Evolutionary conservation across 1,140 invertebrate genomes (phyloP).

Genomic region (Papilio xuthus): DNA sequence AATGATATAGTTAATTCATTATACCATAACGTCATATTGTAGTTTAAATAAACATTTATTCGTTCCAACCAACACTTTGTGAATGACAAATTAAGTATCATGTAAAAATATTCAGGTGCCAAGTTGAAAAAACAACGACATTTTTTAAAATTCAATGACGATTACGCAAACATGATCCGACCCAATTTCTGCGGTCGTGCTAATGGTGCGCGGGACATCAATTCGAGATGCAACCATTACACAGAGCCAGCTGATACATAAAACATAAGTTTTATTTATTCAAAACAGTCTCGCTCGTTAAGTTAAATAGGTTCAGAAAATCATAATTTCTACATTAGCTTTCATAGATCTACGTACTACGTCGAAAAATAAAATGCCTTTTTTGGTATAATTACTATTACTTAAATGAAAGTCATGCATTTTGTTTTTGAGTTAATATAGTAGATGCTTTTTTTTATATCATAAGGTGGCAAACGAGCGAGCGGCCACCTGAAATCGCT

Average conservation of each 20-base stretch:
- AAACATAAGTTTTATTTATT: constrained; percentile 22
- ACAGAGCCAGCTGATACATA: background rate
- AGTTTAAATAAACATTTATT: background rate
- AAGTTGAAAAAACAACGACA: constrained; percentile 11
- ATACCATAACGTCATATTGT: background rate
- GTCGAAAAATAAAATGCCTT: background rate
- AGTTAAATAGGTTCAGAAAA: constrained; percentile 5
- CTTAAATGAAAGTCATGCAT: too few relatives aligned
- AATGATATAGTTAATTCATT: background rate
- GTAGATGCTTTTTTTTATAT: too few relatives aligned
- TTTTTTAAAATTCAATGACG: constrained; percentile 10
- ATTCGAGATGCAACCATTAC: constrained; percentile 8
- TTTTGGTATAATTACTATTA: too few relatives aligned
- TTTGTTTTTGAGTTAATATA: too few relatives aligned
- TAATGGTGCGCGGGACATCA: background rate
- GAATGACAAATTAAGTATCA: background rate
- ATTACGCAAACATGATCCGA: constrained; percentile 21
- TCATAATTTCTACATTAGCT: constrained; percentile 8
- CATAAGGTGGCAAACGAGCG: too few relatives aligned
- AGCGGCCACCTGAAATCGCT: too few relatives aligned
- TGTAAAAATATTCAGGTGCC: constrained; percentile 3
- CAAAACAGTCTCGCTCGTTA: background rate
- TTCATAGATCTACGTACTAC: background rate
- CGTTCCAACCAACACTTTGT: background rate
- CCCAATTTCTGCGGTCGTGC: background rate